These are phyloP conservation scores for Eugnorisma glareosa DNA, from an alignment of 2,888 invertebrate genomes.

Conservation along the genomic window DNA sequence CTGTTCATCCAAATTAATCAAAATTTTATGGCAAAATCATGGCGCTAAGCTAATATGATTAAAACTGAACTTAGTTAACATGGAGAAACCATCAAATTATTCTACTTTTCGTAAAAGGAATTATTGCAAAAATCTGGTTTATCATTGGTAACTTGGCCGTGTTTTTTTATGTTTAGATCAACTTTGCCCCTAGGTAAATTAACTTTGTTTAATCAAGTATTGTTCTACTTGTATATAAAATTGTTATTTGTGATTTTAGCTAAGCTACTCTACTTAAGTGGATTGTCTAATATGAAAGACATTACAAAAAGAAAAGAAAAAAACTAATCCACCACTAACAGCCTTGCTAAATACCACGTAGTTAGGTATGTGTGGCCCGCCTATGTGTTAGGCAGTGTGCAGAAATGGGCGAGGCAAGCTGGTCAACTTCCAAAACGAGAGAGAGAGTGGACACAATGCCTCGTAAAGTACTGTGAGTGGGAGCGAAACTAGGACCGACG, in stretches of 20 bases:
- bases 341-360: conserved; percentile 3
- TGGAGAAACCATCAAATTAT: neutral
- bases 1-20: conserved; percentile 1
- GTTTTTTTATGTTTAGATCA: neutral
- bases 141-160: neutral
- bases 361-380: neutral
- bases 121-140: conserved; percentile 13
- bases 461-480: conserved; percentile 69
- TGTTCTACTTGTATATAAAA: neutral
- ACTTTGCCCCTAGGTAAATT: too few relatives aligned
- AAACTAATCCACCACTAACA: neutral
- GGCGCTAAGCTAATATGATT: neutral
- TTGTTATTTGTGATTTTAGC: neutral
- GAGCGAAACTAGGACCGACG: conserved; percentile 67
- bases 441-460: conserved; percentile 75
- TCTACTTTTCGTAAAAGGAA: conserved; percentile 10
- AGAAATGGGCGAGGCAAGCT: conserved; percentile 55
- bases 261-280: neutral
- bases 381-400: conserved; percentile 1
- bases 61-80: neutral
- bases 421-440: conserved; percentile 74
- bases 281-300: neutral
- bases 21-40: neutral
- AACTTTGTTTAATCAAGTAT: neutral
- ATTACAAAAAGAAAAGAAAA: neutral